Evolutionary conservation across 1,140 invertebrate species (phyloP), one percentile per base, ranked within the genome.

Genomic region (Neotoxoptera formosana): DNA sequence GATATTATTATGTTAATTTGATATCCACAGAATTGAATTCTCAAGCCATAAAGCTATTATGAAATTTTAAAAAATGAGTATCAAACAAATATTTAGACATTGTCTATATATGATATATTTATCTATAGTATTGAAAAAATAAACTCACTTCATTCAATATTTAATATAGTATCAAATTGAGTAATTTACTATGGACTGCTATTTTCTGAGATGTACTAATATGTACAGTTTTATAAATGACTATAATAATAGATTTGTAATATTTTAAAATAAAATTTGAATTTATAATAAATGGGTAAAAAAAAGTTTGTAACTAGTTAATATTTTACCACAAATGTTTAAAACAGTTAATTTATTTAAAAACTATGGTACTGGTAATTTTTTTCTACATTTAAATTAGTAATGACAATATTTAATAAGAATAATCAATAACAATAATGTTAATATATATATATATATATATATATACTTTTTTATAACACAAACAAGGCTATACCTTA

Each of bases 321-420:
- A 89, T 89, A 53, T 89, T 53, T 67, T 60, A 41, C 34, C 36
- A 30, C 30, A 41, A 90, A n/a, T 45, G n/a, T 76, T 76, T 9
- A 88, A 88, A 48, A 88, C 14, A 51, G 14, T 60, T 90, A n/a
- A 60, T 67, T 60, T 45, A 60, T 90, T 53, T 95, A 56, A 90
- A 56, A 4, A 67, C 14, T 60, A 90, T 67, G 60, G 89, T 90
- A 90, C 14, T 67, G 56, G 56, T 90, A 90, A 67, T n/a, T 60
- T 90, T 90, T 67, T 36, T 45, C n/a, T 60, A 90, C 17, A 47
- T 45, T 60, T 67, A 90, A 90, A 90, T 90, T 90, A 90, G 53
- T 90, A 67, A 67, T 90, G 89, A 90, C 53, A 90, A 90, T 90
- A 90, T 90, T 90, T 90, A 90, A 60, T 90, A 67, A 90, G 53